These are phyloP conservation scores for Asobara japonica DNA, from an alignment of 1,140 invertebrate species.

Conservation along the genomic window DNA sequence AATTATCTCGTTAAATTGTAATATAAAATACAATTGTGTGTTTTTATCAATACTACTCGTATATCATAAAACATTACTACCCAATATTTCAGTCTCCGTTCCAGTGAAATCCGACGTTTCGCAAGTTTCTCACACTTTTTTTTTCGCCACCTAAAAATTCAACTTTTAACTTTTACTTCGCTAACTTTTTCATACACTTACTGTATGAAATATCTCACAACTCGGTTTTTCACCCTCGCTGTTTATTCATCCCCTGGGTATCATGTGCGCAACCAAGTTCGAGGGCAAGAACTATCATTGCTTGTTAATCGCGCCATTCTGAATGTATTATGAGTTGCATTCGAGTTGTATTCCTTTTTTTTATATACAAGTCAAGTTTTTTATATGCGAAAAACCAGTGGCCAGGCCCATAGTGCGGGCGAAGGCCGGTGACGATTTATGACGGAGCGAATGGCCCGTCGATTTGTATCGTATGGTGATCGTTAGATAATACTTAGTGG, in stretches of 20 bases:
- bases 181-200: conserved; percentile 7
- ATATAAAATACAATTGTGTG: too few relatives aligned
- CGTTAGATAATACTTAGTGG: too few relatives aligned
- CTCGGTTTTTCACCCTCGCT: neutral
- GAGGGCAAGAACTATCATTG: neutral
- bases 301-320: neutral
- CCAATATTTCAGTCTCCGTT: too few relatives aligned
- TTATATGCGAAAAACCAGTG: too few relatives aligned
- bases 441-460: too few relatives aligned
- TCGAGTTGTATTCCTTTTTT: neutral
- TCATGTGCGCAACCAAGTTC: neutral
- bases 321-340: neutral
- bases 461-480: too few relatives aligned
- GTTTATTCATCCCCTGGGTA: neutral
- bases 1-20: too few relatives aligned
- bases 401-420: too few relatives aligned
- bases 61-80: too few relatives aligned
- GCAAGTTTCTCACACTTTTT: neutral
- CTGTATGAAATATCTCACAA: neutral
- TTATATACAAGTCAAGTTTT: neutral
- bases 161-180: conserved; percentile 1
- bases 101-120: neutral
- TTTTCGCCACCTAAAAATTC: neutral
- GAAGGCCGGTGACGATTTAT: too few relatives aligned
- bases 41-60: too few relatives aligned